phyloP scores from a whole-genome alignment of 2,113 vertebrate genomes.

The Mandrillus leucophaeus region DNA sequence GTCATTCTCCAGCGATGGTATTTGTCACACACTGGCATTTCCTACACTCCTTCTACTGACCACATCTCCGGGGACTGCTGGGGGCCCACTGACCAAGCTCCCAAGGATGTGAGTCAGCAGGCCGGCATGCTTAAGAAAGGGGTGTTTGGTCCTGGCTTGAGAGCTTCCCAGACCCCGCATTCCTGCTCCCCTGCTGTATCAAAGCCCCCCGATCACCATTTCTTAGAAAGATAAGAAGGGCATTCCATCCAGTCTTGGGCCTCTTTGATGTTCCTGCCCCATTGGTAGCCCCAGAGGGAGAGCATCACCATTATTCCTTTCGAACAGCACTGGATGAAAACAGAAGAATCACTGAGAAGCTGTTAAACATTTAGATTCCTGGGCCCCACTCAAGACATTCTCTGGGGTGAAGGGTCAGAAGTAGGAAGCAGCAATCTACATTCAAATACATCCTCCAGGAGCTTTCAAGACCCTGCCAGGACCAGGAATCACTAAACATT shows the following conservation, averaged over 20 bases:
- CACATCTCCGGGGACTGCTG: neutral
- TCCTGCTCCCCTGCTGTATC: neutral
- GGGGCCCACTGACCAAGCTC: neutral
- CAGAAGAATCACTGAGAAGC: neutral
- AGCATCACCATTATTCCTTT: neutral
- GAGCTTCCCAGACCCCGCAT: neutral
- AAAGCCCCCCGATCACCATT: neutral
- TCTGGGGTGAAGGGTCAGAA: neutral
- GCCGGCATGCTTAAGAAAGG: neutral
- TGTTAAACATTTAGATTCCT: neutral
- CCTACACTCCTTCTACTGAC: neutral
- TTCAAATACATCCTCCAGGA: neutral
- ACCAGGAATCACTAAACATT: neutral
- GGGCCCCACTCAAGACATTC: neutral
- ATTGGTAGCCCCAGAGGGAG: neutral
- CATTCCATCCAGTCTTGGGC: neutral
- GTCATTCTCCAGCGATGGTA: neutral
- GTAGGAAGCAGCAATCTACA: fast-evolving
- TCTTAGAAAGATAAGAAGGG: neutral
- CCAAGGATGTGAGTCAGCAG: neutral
- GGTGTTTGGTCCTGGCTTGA: neutral
- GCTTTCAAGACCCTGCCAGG: neutral
- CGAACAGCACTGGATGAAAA: neutral
- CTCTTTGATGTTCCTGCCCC: neutral
- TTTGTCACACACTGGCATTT: neutral